Base-by-base conservation (phyloP, 2,888 invertebrate genomes). In the Kuschelorhynchus macadamiae region DNA sequence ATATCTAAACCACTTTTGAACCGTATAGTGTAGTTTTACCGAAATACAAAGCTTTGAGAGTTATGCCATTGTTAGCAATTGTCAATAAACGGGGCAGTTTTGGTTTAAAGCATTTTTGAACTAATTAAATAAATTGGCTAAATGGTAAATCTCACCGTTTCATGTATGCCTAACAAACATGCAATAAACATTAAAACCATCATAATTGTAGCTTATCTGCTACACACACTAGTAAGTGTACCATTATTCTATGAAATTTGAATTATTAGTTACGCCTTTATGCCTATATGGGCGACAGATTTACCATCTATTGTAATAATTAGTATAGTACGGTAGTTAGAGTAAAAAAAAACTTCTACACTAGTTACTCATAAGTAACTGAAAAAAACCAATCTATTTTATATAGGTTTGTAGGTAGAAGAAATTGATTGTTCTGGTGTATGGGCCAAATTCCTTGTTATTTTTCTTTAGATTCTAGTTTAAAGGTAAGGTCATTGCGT, bases 271-370 rank as follows among this genome's bases (percentile, higher is more conserved):
- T 32, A 59, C 59, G 53, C 33, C 21, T 39, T 50, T 52, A 17
- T 52, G 59, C 36, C 3, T 53, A 59, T 59, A 49, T 66, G 59
- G 65, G 65, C 53, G 59, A 59, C 39, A 59, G 50, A 59, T 66
- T 52, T 30, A 18, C 30, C 44, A 66, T 46, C 52, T 33, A 14
- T 21, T 36, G 14, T 1, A n/a, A n/a, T n/a, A n/a, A n/a, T n/a
- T n/a, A n/a, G n/a, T n/a, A n/a, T 25, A 47, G 30, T 30, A 9
- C 30, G 30, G 30, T 30, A 30, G n/a, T n/a, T n/a, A n/a, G n/a
- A n/a, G n/a, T n/a, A n/a, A n/a, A n/a, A n/a, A n/a, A n/a, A n/a
- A n/a, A n/a, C n/a, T n/a, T n/a, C n/a, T n/a, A n/a, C n/a, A n/a
- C n/a, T n/a, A n/a, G n/a, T n/a, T n/a, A n/a, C n/a, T n/a, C n/a